A percentile compares a stretch with the other conserved stretches of the same genome.
These are phyloP conservation scores for Scyliorhinus canicula DNA, from an alignment of 2,797 vertebrate species.

Conservation along the genomic window DNA sequence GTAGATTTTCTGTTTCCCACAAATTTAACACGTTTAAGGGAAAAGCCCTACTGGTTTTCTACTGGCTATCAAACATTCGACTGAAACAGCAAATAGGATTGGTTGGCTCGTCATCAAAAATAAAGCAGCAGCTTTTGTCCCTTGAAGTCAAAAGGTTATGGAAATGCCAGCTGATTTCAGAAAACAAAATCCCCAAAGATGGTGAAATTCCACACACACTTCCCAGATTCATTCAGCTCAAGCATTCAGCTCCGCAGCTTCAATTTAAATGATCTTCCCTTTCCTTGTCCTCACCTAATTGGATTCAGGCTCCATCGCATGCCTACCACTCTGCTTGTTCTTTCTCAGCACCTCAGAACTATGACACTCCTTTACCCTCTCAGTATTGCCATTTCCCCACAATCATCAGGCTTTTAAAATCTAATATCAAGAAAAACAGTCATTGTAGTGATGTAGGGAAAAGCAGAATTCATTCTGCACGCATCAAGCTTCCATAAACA, in stretches of 20 bases:
- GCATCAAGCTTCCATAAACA: not conserved
- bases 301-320: not conserved
- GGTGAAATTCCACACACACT: not conserved
- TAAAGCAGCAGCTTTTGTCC: not conserved
- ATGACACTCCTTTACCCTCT: not conserved
- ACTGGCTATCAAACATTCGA: not conserved
- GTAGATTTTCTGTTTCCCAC: not conserved
- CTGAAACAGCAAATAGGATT: not conserved
- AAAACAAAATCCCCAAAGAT: not conserved
- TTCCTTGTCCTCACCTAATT: not conserved
- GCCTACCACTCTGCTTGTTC: not conserved
- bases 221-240: not conserved
- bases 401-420: not conserved
- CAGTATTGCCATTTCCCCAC: not conserved
- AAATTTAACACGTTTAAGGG: not conserved
- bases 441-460: not conserved
- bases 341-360: not conserved
- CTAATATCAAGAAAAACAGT: not conserved
- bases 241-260: not conserved
- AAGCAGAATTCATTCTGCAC: not conserved
- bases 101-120: not conserved
- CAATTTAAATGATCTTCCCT: not conserved
- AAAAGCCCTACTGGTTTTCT: not conserved
- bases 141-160: not conserved
- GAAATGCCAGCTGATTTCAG: not conserved